Evolutionary conservation across 2,113 vertebrate species (phyloP).

Genomic region (Hipposideros armiger): DNA sequence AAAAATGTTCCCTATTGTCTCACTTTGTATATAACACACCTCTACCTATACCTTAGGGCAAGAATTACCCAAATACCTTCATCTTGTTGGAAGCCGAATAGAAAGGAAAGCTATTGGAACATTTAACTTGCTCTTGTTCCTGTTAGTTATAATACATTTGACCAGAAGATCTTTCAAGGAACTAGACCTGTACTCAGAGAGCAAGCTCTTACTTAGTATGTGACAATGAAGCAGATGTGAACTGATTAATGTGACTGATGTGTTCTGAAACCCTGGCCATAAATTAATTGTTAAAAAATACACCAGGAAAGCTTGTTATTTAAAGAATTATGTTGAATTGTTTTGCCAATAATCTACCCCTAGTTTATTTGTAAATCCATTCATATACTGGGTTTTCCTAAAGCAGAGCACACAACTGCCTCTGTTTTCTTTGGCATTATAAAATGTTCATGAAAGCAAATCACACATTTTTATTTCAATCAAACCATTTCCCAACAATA

Average conservation of each 20-base stretch:
- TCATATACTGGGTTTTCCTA: neutral
- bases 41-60: neutral
- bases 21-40: conserved; percentile 76
- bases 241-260: neutral
- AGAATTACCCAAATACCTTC: neutral
- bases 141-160: conserved; percentile 18
- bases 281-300: neutral
- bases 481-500: neutral
- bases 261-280: conserved; percentile 33
- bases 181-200: neutral
- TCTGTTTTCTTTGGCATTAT: conserved; percentile 46
- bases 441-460: conserved; percentile 51
- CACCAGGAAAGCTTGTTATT: neutral
- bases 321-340: conserved; percentile 3
- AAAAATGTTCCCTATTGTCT: conserved; percentile 83
- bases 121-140: conserved; percentile 36
- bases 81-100: conserved; percentile 31
- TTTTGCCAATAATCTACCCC: neutral
- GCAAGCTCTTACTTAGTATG: neutral
- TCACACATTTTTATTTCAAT: neutral
- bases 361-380: conserved; percentile 24
- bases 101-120: neutral
- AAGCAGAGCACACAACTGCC: neutral
- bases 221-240: neutral
- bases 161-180: neutral